Evolutionary conservation across 2,113 vertebrate genomes (phyloP).

Genomic region (Amphilophus citrinellus): DNA sequence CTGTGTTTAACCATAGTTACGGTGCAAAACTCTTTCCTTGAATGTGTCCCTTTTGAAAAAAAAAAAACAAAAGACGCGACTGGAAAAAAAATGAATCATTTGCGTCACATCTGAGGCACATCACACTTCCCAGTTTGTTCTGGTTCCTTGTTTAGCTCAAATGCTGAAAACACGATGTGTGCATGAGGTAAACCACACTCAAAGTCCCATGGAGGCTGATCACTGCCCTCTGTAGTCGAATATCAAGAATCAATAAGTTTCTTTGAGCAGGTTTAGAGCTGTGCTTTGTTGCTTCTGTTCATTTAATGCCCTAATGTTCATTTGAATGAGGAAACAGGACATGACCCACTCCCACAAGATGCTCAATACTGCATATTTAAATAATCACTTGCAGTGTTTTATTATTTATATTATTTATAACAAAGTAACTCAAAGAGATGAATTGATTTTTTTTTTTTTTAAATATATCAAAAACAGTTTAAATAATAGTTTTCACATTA

Average conservation of each 20-base stretch:
- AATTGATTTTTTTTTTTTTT: neutral
- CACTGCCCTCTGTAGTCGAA: neutral
- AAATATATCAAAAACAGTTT: neutral
- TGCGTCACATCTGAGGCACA: neutral
- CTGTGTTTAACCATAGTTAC: constrained; percentile 23
- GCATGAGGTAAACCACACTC: neutral
- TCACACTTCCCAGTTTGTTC: neutral
- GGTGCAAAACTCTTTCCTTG: constrained; percentile 20
- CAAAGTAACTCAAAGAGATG: neutral
- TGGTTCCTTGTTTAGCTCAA: neutral
- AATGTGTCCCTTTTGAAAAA: neutral
- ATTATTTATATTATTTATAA: neutral
- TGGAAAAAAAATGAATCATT: neutral
- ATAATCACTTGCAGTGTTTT: neutral
- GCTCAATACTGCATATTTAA: neutral
- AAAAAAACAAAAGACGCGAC: neutral
- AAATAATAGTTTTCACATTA: neutral
- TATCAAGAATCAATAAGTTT: neutral
- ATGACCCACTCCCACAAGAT: neutral
- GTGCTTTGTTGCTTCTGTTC: neutral
- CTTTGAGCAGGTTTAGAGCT: neutral
- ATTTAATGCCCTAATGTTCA: too few species aligned
- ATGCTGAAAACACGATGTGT: neutral
- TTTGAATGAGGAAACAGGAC: neutral
- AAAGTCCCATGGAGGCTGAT: neutral